These are phyloP conservation scores for Planococcus citri DNA, from an alignment of 1,140 invertebrate genomes.

Conservation along the genomic window DNA sequence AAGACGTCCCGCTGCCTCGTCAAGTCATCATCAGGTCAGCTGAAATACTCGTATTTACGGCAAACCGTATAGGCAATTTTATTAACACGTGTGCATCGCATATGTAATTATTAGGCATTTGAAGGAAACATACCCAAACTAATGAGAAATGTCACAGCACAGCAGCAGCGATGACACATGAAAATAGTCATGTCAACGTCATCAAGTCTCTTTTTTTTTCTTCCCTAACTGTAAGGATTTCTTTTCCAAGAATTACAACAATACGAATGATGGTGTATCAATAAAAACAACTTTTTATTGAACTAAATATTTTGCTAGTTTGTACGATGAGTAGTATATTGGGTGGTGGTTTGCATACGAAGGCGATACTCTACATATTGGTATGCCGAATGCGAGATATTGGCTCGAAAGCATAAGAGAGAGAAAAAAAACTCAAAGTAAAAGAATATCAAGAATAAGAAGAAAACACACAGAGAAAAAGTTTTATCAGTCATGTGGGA, in stretches of 20 bases:
- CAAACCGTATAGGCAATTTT: background rate
- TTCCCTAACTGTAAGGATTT: background rate
- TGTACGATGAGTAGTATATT: background rate
- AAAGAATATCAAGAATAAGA: no score
- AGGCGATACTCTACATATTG: background rate
- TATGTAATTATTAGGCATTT: background rate
- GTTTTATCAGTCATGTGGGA: slow-evolving; percentile 6
- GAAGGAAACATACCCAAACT: no score
- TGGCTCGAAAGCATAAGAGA: background rate
- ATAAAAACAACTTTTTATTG: background rate
- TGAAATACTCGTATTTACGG: background rate
- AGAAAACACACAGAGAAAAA: no score
- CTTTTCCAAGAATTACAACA: no score
- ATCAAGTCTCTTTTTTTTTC: background rate
- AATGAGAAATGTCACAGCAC: background rate
- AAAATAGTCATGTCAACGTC: background rate
- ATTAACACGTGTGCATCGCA: background rate
- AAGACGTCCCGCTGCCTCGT: background rate
- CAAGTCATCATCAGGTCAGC: background rate
- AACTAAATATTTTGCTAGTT: background rate
- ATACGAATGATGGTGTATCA: no score
- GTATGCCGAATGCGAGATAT: background rate
- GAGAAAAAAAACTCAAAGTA: no score
- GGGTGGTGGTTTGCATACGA: no score
- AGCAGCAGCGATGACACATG: background rate